A percentile compares a stretch with the other conserved stretches of the same genome.
Conservation (phyloP, 2,888 invertebrate species). For the Leptopilina syphax region DNA sequence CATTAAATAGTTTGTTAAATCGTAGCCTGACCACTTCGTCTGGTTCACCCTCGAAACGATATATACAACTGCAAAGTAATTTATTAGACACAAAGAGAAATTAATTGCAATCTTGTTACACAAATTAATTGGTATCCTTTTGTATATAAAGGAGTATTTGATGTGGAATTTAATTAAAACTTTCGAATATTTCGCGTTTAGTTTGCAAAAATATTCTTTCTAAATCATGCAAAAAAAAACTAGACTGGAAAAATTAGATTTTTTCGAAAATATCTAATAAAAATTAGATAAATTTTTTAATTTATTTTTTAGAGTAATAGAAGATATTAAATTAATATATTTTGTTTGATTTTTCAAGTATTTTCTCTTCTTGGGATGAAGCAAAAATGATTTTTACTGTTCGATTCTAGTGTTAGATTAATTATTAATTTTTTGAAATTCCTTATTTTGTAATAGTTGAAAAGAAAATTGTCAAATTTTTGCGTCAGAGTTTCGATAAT, state of each 20-base stretch:
- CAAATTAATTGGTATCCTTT: neutral
- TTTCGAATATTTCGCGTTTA: neutral
- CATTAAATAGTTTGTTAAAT: conserved; percentile 84
- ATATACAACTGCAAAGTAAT: conserved; percentile 83
- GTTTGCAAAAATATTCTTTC: neutral
- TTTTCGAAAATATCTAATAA: no score
- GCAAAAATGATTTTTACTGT: no score
- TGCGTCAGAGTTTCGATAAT: neutral
- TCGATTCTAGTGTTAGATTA: neutral
- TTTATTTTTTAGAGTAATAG: no score
- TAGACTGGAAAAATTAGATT: no score
- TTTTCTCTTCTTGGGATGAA: no score
- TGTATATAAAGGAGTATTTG: conserved; percentile 2
- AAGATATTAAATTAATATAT: no score
- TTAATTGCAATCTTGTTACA: neutral
- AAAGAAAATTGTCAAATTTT: neutral
- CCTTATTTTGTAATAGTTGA: neutral
- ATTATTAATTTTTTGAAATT: neutral
- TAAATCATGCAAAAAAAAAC: no score
- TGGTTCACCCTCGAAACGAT: conserved; percentile 91
- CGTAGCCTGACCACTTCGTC: conserved; percentile 89
- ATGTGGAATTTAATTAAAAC: conserved; percentile 5
- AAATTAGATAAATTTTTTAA: no score
- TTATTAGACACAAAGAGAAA: conserved; percentile 46
- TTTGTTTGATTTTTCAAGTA: no score